Base-by-base conservation (phyloP, 1,140 invertebrate species). In the Cepaea nemoralis region DNA sequence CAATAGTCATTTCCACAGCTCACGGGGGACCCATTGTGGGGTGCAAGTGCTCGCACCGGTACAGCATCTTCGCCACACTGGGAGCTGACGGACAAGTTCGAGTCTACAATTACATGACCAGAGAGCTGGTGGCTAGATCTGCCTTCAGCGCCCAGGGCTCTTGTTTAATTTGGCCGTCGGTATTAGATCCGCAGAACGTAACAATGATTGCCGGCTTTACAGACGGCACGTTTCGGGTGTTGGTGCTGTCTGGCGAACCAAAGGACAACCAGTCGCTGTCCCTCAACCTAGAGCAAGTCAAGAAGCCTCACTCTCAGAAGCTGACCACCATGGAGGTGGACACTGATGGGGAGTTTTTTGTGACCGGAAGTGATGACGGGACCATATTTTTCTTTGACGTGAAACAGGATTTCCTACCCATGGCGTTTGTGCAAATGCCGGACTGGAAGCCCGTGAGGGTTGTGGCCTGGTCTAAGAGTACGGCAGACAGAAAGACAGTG, bases 41-140 rank as follows among this genome's bases (percentile, higher is more conserved):
- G 2, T 78, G 83, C 40, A 45, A 42, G 2, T 67, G 78, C 39
- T 81, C 83, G 8, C 33, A 42, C 0, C 5, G 31, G 0, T 75
- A 33, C 40, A 55, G 73, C 70, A 45, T 83, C 33, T 42, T 79
- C 19, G 80, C 77, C 19, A 81, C 83, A 27, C 48, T 83, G 0
- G 83, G 83, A 6, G 69, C 35, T 24, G 79, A 83, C 70, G 83
- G 83, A 1, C 59, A 76, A 2, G n/a, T 83, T 1, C 39, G 75
- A 22, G 74, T 83, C 0, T 69, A 83, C 27, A 75, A 83, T 35
- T 79, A 78, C 45, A 31, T 83, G 0, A 78, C 39, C 22, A 80
- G 74, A 27, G 40, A 81, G 22, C 50, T 83, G 5, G 16, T 83
- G 33, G 80, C 83, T 8, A 45, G 27, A 42, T 3, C 39, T 10